Percentiles rank a stretch among this genome's conserved stretches.
These are phyloP conservation scores for Oryzias javanicus DNA, from an alignment of 2,113 vertebrate species.

Conservation along the genomic window DNA sequence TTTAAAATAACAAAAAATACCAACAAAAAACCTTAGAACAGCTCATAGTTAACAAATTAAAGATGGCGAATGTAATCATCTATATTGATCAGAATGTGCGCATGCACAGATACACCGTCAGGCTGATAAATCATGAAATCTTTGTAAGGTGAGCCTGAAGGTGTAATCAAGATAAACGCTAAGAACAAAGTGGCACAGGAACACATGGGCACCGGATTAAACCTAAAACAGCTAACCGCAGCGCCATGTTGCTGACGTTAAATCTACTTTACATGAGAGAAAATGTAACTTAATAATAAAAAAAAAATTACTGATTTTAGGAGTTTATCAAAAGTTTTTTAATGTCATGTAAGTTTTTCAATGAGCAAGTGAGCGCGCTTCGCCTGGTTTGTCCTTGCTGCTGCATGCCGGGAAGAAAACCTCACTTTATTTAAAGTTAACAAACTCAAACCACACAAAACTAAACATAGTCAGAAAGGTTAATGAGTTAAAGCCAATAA, in stretches of 20 bases:
- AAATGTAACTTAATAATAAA: not conserved
- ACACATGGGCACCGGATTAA: not conserved
- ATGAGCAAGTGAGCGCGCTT: conserved; percentile 43
- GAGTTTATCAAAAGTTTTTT: not conserved
- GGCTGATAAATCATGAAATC: not conserved
- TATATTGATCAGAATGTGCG: conserved; percentile 6
- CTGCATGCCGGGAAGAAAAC: conserved; percentile 1
- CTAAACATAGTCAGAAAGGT: not conserved
- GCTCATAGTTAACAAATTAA: too few species aligned
- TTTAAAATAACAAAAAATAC: too few species aligned
- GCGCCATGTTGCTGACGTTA: not conserved
- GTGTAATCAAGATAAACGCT: not conserved
- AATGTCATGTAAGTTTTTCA: conserved; percentile 12
- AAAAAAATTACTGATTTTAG: fast-evolving
- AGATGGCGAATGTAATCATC: conserved; percentile 24
- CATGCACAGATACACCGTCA: not conserved
- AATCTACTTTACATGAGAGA: not conserved
- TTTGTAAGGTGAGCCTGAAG: not conserved
- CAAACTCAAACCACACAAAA: not conserved
- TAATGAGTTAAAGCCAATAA: too few species aligned
- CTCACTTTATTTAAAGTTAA: not conserved
- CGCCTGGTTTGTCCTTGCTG: conserved; percentile 35
- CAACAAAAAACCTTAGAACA: too few species aligned
- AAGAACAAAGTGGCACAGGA: conserved; percentile 15
- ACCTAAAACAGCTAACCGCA: too few species aligned